Base-by-base conservation (phyloP, 2,113 vertebrate genomes). In the Noctilio leporinus region DNA sequence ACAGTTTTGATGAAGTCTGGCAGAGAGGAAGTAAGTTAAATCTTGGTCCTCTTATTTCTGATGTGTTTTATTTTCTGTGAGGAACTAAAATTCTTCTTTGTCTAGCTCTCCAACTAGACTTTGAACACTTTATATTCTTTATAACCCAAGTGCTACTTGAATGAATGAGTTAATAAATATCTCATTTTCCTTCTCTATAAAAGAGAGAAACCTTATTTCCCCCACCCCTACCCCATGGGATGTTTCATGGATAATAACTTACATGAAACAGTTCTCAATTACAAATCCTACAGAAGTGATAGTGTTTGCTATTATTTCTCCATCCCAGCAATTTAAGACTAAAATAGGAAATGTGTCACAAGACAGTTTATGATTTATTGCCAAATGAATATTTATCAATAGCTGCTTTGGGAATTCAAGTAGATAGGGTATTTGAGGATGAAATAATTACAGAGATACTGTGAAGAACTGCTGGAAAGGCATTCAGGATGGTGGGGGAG, bases 351-450 rank as follows among this genome's bases (percentile, higher is more conserved):
- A 90, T 10, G 2, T 65, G 19, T 59, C 19, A 87, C 10, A 40
- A 87, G 65, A 70, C 7, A 51, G 1, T 64, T 73, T 84, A 64
- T 86, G 53, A 95, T 78, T 83, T 76, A 84, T 90, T 84, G 51
- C 17, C 67, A 81, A 93, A 15, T 77, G 40, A 96, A 90, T 94
- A 92, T 83, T 91, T 96, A 87, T 40, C 22, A 80, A n/a, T 57
- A 20, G 5, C 64, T 76, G 16, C n/a, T 84, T 6, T 84, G 17
- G 38, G 2, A 7, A 7, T 65, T 89, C 33, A 57, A 28, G 49
- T 86, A 35, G 28, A 64, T 43, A 80, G 24, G 24, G 4, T 5
- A 64, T 49, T 91, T 90, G 67, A 70, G 20, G 9, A 69, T 64
- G 26, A 86, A 86, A 80, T 91, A 7, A 80, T 67, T 89, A 77